Base-by-base conservation (phyloP, 2,888 invertebrate species). In the Scrobipalpa costella region DNA sequence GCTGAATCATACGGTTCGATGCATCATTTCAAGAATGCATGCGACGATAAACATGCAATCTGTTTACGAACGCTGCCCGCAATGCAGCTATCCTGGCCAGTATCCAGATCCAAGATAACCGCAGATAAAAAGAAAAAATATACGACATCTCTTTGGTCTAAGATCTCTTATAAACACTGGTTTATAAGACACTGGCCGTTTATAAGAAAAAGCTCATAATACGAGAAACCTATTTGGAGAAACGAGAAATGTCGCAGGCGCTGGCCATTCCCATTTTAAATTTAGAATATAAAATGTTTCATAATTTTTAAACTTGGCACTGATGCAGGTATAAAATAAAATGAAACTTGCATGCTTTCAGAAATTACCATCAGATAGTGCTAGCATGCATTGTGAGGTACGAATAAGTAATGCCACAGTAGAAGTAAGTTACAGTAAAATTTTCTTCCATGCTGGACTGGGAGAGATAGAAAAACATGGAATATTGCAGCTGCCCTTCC, bases 21-120 rank as follows among this genome's bases (percentile, higher is more conserved):
- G 58, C 57, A 55, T 60, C 40, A 60, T 47, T 40, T 59, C 38
- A 55, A 27, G 36, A 61, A 55, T 57, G 40, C 59, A 33, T n/a
- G 2, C 19, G 63, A 58, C 27, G 27, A 27, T 27, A 27, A 27
- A 27, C 27, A 27, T 27, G 27, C 27, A 5, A 27, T 27, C 61
- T 58, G 64, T 64, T 64, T 63, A 64, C 60, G 19, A 52, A 44
- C 49, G 69, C 71, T 67, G 71, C 68, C 84, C 73, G 88, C 87
- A 85, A 74, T 87, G 86, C 85, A 75, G 74, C 78, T 79, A 80
- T 77, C 66, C 86, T 89, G 89, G 90, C 88, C 79, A 64, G 66
- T 70, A 76, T 90, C 90, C 90, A 90, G 85, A 74, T 83, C 76
- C 74, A 69, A 85, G 81, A 88, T 88, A 86, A 85, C 84, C 44